Conservation (phyloP, 2,797 vertebrate species). For the Chelon auratus region DNA sequence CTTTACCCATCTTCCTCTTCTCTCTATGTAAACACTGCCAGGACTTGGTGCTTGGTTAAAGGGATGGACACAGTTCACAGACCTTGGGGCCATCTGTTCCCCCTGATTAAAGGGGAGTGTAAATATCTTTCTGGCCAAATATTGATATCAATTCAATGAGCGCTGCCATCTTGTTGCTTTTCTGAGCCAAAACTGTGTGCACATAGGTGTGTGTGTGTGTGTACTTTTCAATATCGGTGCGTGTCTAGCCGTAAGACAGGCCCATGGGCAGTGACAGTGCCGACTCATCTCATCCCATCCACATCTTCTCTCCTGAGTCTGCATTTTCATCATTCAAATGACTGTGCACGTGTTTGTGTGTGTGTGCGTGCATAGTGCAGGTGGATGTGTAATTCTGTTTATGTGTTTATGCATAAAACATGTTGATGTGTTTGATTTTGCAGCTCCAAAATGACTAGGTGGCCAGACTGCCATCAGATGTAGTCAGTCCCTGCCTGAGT, state of each 20-base stretch:
- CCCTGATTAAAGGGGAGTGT: constrained; percentile 77
- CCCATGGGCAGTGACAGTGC: constrained; percentile 36
- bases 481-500: constrained; percentile 54
- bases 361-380: constrained; percentile 3
- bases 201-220: constrained; percentile 1
- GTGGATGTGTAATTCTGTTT: constrained; percentile 37
- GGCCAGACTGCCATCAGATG: constrained; percentile 66
- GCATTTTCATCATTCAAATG: constrained; percentile 60
- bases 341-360: constrained; percentile 22
- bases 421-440: constrained; percentile 63
- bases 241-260: constrained; percentile 40
- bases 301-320: constrained; percentile 53
- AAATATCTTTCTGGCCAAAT: constrained; percentile 74
- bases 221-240: constrained; percentile 24
- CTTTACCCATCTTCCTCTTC: constrained; percentile 23
- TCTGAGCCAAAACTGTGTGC: constrained; percentile 57
- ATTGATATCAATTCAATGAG: constrained; percentile 73
- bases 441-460: constrained; percentile 60
- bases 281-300: constrained; percentile 39
- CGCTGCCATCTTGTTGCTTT: constrained; percentile 63
- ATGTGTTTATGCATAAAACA: constrained; percentile 73
- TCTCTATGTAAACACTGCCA: constrained; percentile 32
- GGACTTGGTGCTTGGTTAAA: constrained; percentile 65
- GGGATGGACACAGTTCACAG: constrained; percentile 73
- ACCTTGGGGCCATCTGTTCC: constrained; percentile 74